Percentiles rank a stretch among this genome's conserved stretches.
Evolutionary conservation across 2,797 vertebrate genomes (phyloP).

Genomic region (Pteropus rufus): DNA sequence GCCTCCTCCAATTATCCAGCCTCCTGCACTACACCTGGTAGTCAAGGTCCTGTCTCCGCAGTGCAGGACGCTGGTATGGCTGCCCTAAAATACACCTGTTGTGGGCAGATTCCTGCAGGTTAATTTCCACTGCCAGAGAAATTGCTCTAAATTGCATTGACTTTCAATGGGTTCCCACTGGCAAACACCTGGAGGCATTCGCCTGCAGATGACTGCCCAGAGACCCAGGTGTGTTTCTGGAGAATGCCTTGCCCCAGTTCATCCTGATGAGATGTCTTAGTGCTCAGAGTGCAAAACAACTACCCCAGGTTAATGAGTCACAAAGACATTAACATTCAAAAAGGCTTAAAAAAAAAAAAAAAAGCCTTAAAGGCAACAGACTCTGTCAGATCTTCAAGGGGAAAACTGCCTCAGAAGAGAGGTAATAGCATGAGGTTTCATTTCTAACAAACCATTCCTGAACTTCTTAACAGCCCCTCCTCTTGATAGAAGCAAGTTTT

Average conservation of each 20-base stretch:
- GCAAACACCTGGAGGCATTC: slow-evolving; percentile 74
- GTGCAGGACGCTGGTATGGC: slow-evolving; percentile 38
- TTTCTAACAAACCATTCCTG: background rate
- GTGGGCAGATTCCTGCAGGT: slow-evolving; percentile 70
- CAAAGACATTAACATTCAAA: slow-evolving; percentile 65
- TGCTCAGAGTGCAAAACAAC: slow-evolving; percentile 67
- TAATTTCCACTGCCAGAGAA: slow-evolving; percentile 72
- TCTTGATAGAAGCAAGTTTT: background rate
- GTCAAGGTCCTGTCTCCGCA: slow-evolving; percentile 40
- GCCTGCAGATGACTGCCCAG: slow-evolving; percentile 69
- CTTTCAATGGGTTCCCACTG: slow-evolving; percentile 70
- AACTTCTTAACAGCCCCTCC: background rate
- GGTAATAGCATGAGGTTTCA: background rate
- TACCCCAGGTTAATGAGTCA: slow-evolving; percentile 61
- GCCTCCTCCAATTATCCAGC: slow-evolving; percentile 49
- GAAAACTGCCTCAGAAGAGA: background rate
- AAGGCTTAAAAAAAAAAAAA: slow-evolving; percentile 51
- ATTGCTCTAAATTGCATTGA: slow-evolving; percentile 76
- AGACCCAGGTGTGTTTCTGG: slow-evolving; percentile 71
- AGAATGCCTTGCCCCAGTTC: slow-evolving; percentile 61
- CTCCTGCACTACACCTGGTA: slow-evolving; percentile 45
- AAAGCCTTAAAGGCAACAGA: slow-evolving; percentile 53
- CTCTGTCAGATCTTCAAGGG: background rate
- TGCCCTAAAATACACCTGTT: slow-evolving; percentile 68
- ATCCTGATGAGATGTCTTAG: slow-evolving; percentile 55